phyloP scores from a whole-genome alignment of 2,113 vertebrate species.

The Zootoca vivipara region DNA sequence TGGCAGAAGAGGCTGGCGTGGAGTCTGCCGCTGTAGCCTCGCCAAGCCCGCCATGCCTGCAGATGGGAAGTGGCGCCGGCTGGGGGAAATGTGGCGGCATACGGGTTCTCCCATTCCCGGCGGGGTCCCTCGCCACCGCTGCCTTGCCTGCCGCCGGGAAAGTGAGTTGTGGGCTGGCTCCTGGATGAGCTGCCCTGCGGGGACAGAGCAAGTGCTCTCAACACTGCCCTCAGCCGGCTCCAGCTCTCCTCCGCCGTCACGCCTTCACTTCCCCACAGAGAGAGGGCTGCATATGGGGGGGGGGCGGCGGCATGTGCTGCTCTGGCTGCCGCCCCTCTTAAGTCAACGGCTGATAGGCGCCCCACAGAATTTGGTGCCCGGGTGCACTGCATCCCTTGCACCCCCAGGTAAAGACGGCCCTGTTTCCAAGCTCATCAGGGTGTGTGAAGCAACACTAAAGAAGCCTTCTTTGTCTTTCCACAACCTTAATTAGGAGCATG shows the following conservation, averaged over 20 bases:
- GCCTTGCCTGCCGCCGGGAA: not conserved
- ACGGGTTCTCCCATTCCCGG: not conserved
- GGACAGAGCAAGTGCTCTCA: not conserved
- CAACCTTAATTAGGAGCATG: not conserved
- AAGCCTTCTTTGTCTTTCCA: not conserved
- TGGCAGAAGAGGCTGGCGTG: conserved; percentile 63
- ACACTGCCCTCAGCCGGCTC: not conserved
- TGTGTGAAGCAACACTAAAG: not conserved
- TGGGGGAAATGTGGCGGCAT: not conserved
- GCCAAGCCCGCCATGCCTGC: not conserved
- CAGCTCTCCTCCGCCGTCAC: not conserved
- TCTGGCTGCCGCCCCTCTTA: conserved; percentile 34
- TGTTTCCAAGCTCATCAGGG: no score
- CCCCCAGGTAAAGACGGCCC: no score
- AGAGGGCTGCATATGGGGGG: conserved; percentile 2
- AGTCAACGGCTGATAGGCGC: no score
- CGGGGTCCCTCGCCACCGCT: not conserved
- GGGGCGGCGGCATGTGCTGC: conserved; percentile 18
- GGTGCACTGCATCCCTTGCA: no score
- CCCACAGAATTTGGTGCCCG: no score
- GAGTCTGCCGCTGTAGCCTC: conserved; percentile 52
- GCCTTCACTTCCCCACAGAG: conserved; percentile 2
- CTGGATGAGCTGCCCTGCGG: not conserved
- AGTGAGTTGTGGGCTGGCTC: not conserved
- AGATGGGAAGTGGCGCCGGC: not conserved